These are phyloP conservation scores for Cosmia pyralina DNA, from an alignment of 2,888 invertebrate genomes.

Conservation along the genomic window DNA sequence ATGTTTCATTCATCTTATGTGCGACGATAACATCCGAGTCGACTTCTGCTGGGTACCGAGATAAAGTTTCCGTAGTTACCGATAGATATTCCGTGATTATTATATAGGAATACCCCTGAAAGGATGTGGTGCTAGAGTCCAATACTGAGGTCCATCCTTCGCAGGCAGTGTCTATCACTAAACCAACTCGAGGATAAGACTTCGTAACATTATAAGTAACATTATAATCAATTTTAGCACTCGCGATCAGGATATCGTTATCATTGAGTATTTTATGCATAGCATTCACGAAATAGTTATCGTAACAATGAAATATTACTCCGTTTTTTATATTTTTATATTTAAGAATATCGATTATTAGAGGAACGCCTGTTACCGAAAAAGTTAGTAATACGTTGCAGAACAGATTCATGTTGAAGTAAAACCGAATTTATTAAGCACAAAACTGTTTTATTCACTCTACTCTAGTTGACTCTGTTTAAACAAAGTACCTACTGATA, in stretches of 20 bases:
- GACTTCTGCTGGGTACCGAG: conserved; percentile 80
- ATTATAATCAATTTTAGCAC: conserved; percentile 45
- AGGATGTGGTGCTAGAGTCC: conserved; percentile 53
- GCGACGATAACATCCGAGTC: conserved; percentile 86
- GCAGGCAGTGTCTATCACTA: conserved; percentile 78
- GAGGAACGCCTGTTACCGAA: conserved; percentile 61
- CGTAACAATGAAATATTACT: conserved; percentile 75
- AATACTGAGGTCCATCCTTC: conserved; percentile 74
- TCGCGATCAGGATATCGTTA: conserved; percentile 66
- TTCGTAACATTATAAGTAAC: conserved; percentile 49
- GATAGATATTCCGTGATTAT: conserved; percentile 73
- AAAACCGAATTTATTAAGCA: too few species aligned
- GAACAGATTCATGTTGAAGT: conserved; percentile 59
- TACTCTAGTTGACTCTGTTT: neutral
- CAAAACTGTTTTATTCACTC: too few species aligned
- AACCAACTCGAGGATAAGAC: conserved; percentile 70
- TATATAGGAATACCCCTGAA: conserved; percentile 81
- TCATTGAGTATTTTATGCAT: conserved; percentile 72
- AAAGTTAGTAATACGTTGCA: conserved; percentile 50
- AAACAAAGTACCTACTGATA: neutral
- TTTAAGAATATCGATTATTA: conserved; percentile 77
- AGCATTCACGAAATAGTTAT: conserved; percentile 55
- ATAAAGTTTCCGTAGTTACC: conserved; percentile 71
- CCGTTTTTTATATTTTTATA: conserved; percentile 75
- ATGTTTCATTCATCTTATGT: conserved; percentile 63